phyloP scores from a whole-genome alignment of 1,140 invertebrate species.

The Wiebesia pumilae region DNA sequence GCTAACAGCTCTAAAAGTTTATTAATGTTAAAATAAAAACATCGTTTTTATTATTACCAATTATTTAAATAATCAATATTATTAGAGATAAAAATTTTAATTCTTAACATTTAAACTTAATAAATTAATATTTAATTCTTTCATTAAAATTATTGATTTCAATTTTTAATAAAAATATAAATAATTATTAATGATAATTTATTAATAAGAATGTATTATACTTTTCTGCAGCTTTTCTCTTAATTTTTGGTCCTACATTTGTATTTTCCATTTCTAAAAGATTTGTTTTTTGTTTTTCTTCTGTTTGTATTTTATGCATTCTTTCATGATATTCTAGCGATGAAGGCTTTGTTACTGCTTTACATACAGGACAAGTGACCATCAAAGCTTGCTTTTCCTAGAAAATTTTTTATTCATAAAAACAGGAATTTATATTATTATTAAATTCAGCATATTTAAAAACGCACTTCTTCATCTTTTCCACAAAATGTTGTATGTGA shows the following conservation, averaged over 20 bases:
- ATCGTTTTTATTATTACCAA: not conserved
- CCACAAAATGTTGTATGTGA: slow-evolving; percentile 80
- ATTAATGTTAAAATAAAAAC: slow-evolving; percentile 12
- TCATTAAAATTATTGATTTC: not conserved
- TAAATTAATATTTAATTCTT: not conserved
- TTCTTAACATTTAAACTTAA: not conserved
- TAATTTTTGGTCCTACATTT: slow-evolving; percentile 56
- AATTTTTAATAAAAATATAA: not conserved
- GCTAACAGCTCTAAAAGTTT: slow-evolving; percentile 61
- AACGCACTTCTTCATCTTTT: slow-evolving; percentile 75
- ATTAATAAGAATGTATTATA: slow-evolving; percentile 57
- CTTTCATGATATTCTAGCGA: slow-evolving; percentile 77
- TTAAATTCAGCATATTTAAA: slow-evolving; percentile 36
- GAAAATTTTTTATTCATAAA: slow-evolving; percentile 34
- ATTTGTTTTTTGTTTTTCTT: slow-evolving; percentile 53
- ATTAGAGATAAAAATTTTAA: not conserved
- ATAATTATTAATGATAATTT: not conserved
- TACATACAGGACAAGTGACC: slow-evolving; percentile 76
- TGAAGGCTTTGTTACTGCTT: slow-evolving; percentile 76
- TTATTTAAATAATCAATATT: not conserved
- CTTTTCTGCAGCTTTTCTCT: slow-evolving; percentile 77
- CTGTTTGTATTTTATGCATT: slow-evolving; percentile 59
- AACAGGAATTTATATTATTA: not conserved
- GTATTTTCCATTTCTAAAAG: not conserved
- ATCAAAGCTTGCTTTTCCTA: slow-evolving; percentile 76